Evolutionary conservation across 2,888 invertebrate species (phyloP).

Genomic region (Aphodius granarius): DNA sequence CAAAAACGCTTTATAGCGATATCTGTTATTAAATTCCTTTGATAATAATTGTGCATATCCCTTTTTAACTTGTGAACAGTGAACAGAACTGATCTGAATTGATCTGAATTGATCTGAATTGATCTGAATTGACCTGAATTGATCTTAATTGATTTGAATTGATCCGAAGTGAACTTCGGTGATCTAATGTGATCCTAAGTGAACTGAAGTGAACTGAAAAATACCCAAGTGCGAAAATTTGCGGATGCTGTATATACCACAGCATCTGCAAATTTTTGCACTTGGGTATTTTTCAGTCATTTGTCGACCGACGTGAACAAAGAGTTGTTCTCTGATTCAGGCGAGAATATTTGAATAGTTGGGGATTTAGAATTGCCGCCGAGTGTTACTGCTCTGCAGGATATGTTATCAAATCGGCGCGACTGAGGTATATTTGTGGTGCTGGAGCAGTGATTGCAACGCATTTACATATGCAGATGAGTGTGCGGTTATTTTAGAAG

Average conservation of each 20-base stretch:
- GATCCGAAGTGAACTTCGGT: too few species aligned
- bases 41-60: not conserved
- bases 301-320: not conserved
- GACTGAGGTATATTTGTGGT: conserved; percentile 8
- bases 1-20: not conserved
- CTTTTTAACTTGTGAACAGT: too few species aligned
- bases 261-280: too few species aligned
- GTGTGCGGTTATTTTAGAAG: conserved; percentile 34
- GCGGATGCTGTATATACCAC: too few species aligned
- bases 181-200: too few species aligned
- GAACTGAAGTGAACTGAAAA: too few species aligned
- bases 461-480: conserved; percentile 39
- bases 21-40: not conserved
- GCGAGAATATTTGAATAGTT: conserved; percentile 31
- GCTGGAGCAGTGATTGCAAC: conserved; percentile 34
- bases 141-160: too few species aligned
- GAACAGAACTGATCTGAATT: too few species aligned
- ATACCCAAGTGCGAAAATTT: too few species aligned
- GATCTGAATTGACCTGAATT: too few species aligned
- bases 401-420: conserved; percentile 31
- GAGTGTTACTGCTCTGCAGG: conserved; percentile 26
- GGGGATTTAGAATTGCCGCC: conserved; percentile 29
- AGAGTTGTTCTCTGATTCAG: not conserved
- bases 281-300: too few species aligned
- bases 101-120: too few species aligned